Base-by-base conservation (phyloP, 2,113 vertebrate species). In the Sphaerodactylus townsendi region DNA sequence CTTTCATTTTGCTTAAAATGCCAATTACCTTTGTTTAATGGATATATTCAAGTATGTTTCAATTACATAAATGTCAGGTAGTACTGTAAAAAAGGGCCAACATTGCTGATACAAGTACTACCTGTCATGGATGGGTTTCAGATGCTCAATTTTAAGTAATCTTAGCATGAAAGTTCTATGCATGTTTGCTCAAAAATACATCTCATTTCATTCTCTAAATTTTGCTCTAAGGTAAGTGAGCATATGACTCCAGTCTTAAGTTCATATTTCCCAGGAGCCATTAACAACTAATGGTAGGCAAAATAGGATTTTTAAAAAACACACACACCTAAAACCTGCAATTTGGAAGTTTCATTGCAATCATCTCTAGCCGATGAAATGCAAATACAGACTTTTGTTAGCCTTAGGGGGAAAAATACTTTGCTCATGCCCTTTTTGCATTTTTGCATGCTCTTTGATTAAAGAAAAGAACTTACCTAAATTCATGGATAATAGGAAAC, bases 341-440 rank as follows among this genome's bases (percentile, higher is more conserved):
- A 3, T 10, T 14, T 76, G 64, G 44, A 41, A 10, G 28, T 56
- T 62, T 33, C 15, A 62, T 15, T 73, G 53, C 37, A 82, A 62
- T 73, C 10, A 33, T 73, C 70, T 59, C 28, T 62, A 80, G 69
- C 79, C 71, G 71, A 46, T 59, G 21, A 79, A 87, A 85, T 87
- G 83, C 48, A 82, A 85, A 85, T 21, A 2, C 35, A 69, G 69
- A 72, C 76, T 73, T 91, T 90, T 79, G 37, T 84, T 1, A 44
- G 39, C 25, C 21, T 11, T 88, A 81, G 28, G 59, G 81, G 70
- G 72, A 89, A 81, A 62, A 78, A 37, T 81, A 86, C 1, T 14
- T 4, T 0, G 10, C 79, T 92, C 85, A 85, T 92, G 89, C 41
- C n/a, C n/a, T n/a, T n/a, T n/a, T n/a, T n/a, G n/a, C n/a, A n/a